Evolutionary conservation across 2,888 invertebrate genomes (phyloP).

Genomic region (Drosophila paramelanica): DNA sequence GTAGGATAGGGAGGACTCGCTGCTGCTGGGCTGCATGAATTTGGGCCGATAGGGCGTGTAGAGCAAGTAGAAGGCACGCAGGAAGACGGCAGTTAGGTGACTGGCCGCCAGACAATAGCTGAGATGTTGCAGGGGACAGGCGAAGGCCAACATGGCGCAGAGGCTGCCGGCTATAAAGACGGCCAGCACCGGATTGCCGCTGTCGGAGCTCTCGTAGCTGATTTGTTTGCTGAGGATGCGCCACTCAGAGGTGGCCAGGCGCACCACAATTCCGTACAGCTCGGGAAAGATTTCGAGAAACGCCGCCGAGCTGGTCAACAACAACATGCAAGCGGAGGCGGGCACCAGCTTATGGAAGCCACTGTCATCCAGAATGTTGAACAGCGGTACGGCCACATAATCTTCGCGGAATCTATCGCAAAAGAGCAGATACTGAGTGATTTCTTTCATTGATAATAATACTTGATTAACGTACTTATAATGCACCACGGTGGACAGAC

Average conservation of each 20-base stretch:
- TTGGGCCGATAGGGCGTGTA: slow-evolving; percentile 84
- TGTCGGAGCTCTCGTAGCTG: slow-evolving; percentile 86
- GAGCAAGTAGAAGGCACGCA: slow-evolving; percentile 83
- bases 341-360: slow-evolving; percentile 87
- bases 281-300: slow-evolving; percentile 86
- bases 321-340: slow-evolving; percentile 86
- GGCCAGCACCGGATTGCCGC: slow-evolving; percentile 87
- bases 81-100: slow-evolving; percentile 80
- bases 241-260: slow-evolving; percentile 87
- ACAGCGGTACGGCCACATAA: slow-evolving; percentile 84
- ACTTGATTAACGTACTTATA: slow-evolving; percentile 75
- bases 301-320: slow-evolving; percentile 86
- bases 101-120: slow-evolving; percentile 85
- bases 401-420: slow-evolving; percentile 75
- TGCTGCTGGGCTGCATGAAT: slow-evolving; percentile 83
- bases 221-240: slow-evolving; percentile 86
- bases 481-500: slow-evolving; percentile 83
- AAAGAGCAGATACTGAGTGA: no score
- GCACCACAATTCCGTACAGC: slow-evolving; percentile 86
- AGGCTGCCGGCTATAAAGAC: slow-evolving; percentile 87
- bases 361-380: slow-evolving; percentile 86
- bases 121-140: slow-evolving; percentile 86
- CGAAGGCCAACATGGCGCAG: slow-evolving; percentile 87
- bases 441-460: background rate
- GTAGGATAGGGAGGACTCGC: slow-evolving; percentile 83